Conservation (phyloP, 2,888 invertebrate species). For the Incurvaria masculella region DNA sequence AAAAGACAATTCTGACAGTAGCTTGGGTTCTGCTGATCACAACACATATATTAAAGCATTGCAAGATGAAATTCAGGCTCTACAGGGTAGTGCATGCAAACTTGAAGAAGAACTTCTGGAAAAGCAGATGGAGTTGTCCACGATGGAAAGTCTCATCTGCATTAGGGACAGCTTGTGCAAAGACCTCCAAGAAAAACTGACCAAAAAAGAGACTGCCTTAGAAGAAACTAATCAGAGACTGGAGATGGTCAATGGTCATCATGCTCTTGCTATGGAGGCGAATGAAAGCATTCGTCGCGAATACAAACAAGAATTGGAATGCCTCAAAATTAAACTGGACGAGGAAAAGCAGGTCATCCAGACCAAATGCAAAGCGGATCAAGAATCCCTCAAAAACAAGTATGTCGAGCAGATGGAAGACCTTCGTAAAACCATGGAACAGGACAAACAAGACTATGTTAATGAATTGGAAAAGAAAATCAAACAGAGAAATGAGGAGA, state of each 20-base stretch:
- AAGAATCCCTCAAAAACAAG: slow-evolving; percentile 34
- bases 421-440: slow-evolving; percentile 32
- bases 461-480: slow-evolving; percentile 34
- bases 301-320: slow-evolving; percentile 45
- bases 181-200: slow-evolving; percentile 44
- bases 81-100: slow-evolving; percentile 35
- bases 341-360: slow-evolving; percentile 43
- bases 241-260: slow-evolving; percentile 52
- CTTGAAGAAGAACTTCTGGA: slow-evolving; percentile 38
- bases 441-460: slow-evolving; percentile 36
- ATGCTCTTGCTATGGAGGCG: slow-evolving; percentile 46
- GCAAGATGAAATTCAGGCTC: slow-evolving; percentile 26
- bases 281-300: slow-evolving; percentile 51
- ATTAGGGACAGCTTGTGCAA: slow-evolving; percentile 45
- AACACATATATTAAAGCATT: slow-evolving; percentile 22
- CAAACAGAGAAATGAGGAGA: slow-evolving; percentile 34
- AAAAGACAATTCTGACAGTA: background rate
- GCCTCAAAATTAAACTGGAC: slow-evolving; percentile 40
- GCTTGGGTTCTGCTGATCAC: background rate
- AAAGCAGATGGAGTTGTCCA: slow-evolving; percentile 41
- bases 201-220: slow-evolving; percentile 30
- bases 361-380: slow-evolving; percentile 34
- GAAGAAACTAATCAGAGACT: slow-evolving; percentile 43
- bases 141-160: slow-evolving; percentile 41
- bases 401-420: slow-evolving; percentile 33